These are phyloP conservation scores for Bombus affinis DNA, from an alignment of 1,140 invertebrate genomes.

Conservation along the genomic window DNA sequence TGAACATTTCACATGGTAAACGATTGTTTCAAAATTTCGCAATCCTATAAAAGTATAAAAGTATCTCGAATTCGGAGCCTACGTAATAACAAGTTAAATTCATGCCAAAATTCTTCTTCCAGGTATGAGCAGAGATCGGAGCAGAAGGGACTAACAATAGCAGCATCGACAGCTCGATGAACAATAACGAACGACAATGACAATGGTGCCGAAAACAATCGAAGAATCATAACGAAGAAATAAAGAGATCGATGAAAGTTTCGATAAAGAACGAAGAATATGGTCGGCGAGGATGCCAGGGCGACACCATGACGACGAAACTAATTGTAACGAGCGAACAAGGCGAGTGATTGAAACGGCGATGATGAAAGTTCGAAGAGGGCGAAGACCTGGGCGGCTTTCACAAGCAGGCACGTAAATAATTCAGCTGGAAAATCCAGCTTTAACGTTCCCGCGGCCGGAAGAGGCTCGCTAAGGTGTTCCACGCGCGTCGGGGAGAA, in stretches of 20 bases:
- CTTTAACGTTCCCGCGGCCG: conserved; percentile 63
- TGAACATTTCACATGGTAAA: neutral
- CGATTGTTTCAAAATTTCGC: too few species aligned
- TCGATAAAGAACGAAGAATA: conserved; percentile 15
- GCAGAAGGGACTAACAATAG: neutral
- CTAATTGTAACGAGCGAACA: neutral
- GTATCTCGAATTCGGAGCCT: too few species aligned
- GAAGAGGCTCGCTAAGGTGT: conserved; percentile 55
- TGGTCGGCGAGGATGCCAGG: neutral
- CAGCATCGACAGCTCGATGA: neutral
- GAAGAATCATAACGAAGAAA: conserved; percentile 11
- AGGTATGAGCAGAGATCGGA: neutral
- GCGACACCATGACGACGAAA: neutral
- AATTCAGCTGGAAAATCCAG: conserved; percentile 78
- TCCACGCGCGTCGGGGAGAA: conserved; percentile 17
- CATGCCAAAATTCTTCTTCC: neutral
- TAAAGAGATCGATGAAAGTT: conserved; percentile 25
- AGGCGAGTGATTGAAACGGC: conserved; percentile 10
- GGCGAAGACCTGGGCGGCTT: conserved; percentile 60
- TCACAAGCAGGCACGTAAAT: conserved; percentile 72
- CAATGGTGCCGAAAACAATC: neutral
- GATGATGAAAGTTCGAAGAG: conserved; percentile 39
- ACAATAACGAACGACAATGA: neutral
- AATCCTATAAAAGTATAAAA: too few species aligned
- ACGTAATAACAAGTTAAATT: too few species aligned